Evolutionary conservation across 2,113 vertebrate genomes (phyloP).

Genomic region (Pelecanoides urinatrix): DNA sequence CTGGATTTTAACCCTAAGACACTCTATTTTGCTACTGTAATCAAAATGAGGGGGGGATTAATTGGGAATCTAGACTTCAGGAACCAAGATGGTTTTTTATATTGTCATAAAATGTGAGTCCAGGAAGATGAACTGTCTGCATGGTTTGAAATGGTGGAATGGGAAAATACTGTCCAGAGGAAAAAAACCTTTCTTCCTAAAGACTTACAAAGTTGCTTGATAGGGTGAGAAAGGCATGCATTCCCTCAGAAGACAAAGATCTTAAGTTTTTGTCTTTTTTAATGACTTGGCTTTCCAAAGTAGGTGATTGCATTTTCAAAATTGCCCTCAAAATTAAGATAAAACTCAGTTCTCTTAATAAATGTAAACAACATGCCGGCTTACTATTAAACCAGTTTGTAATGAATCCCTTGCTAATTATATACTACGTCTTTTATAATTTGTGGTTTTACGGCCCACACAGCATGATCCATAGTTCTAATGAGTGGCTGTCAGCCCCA

Average conservation of each 20-base stretch:
- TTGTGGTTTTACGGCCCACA: slow-evolving; percentile 52
- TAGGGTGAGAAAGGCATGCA: neutral
- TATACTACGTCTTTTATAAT: neutral
- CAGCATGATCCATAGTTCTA: slow-evolving; percentile 35
- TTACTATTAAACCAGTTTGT: neutral
- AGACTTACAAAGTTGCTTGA: neutral
- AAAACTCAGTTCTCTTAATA: slow-evolving; percentile 6
- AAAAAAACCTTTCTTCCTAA: neutral
- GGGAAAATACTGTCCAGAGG: neutral
- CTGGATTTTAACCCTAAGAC: neutral
- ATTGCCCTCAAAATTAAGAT: slow-evolving; percentile 28
- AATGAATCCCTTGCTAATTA: slow-evolving; percentile 40
- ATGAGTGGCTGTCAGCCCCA: slow-evolving; percentile 24
- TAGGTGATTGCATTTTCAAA: neutral
- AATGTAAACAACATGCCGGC: neutral
- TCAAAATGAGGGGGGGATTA: neutral
- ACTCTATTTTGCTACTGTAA: neutral
- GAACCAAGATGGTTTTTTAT: neutral
- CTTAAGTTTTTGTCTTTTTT: neutral
- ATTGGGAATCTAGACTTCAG: neutral
- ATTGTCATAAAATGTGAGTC: neutral
- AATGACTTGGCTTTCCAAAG: slow-evolving; percentile 13
- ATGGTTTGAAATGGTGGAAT: neutral
- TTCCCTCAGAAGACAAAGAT: neutral
- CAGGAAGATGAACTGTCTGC: neutral